A percentile compares a stretch with the other conserved stretches of the same genome.
phyloP scores from a whole-genome alignment of 1,140 invertebrate genomes.

The Anoplophora glabripennis region DNA sequence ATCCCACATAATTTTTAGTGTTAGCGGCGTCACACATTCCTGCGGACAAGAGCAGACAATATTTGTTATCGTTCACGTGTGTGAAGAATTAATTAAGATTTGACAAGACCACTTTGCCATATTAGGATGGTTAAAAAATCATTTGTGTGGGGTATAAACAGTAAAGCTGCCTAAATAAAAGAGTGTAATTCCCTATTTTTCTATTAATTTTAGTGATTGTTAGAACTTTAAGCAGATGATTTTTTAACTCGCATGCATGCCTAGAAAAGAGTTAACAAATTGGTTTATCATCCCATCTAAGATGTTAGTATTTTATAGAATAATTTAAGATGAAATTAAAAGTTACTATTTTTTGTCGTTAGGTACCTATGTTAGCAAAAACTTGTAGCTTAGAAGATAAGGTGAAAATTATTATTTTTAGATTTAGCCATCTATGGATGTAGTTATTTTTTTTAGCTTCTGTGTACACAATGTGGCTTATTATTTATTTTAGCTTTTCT shows the following conservation, averaged over 20 bases:
- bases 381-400: conserved; percentile 8
- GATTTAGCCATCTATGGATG: background rate
- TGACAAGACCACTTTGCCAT: no score
- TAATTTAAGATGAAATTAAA: conserved; percentile 2
- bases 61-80: no score
- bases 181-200: no score
- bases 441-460: conserved; percentile 8
- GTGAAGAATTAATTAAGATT: no score
- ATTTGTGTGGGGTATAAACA: no score
- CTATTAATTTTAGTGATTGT: no score
- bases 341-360: conserved; percentile 8
- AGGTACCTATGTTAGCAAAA: conserved; percentile 2
- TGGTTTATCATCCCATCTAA: background rate
- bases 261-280: background rate
- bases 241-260: background rate
- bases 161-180: no score
- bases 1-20: no score
- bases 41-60: no score
- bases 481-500: conserved; percentile 14
- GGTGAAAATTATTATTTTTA: conserved; percentile 9
- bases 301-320: conserved; percentile 6
- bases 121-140: no score
- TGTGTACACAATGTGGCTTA: conserved; percentile 8
- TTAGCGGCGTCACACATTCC: no score
- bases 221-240: background rate